Percentiles rank a stretch among this genome's conserved stretches.
These are phyloP conservation scores for Spatulosminthurus flaviceps DNA, from an alignment of 2,888 invertebrate genomes.

Conservation along the genomic window DNA sequence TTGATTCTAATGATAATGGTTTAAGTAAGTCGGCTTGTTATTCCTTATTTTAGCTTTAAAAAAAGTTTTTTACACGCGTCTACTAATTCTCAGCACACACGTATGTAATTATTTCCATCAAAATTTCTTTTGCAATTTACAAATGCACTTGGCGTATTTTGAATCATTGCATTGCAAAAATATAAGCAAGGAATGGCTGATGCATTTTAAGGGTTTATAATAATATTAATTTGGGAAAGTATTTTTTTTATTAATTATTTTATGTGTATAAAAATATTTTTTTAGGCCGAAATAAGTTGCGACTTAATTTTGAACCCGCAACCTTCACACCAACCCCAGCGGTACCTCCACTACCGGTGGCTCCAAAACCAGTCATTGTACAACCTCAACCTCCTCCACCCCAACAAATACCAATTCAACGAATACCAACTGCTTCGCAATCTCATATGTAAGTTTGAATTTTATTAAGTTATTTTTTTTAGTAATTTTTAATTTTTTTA, in stretches of 20 bases:
- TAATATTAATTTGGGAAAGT: too few relatives aligned
- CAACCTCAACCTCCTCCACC: background rate
- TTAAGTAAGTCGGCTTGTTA: constrained; percentile 26
- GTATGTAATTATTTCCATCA: background rate
- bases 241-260: background rate
- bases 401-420: constrained; percentile 25
- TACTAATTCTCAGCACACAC: too few relatives aligned
- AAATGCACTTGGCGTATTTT: too few relatives aligned
- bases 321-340: constrained; percentile 48
- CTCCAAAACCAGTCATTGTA: constrained; percentile 25
- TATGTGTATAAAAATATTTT: too few relatives aligned
- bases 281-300: constrained; percentile 50
- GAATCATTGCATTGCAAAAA: too few relatives aligned
- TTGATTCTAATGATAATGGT: constrained; percentile 35
- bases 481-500: too few relatives aligned
- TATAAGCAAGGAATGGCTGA: background rate
- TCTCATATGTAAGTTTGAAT: constrained; percentile 58
- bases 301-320: constrained; percentile 57
- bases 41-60: background rate
- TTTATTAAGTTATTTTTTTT: constrained; percentile 7
- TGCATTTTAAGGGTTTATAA: background rate
- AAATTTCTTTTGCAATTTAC: background rate
- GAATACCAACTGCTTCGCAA: constrained; percentile 36
- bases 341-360: constrained; percentile 49
- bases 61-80: background rate